Percentiles rank a stretch among this genome's conserved stretches.
Conservation (phyloP, 1,140 invertebrate species). For the Colletes latitarsis region DNA sequence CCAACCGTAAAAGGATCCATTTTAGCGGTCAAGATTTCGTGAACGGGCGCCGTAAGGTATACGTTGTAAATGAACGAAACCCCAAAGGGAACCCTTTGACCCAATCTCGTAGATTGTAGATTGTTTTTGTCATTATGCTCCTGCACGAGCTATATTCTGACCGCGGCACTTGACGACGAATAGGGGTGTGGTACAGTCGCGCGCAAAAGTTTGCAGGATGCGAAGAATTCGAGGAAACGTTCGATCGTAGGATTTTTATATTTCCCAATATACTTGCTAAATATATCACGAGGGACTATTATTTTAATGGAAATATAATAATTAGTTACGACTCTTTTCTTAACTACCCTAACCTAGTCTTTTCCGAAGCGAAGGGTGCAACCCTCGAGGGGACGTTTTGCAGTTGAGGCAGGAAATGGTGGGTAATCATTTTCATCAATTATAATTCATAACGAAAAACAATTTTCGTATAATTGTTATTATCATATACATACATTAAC, state of each 20-base stretch:
- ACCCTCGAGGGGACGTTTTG: too few species aligned
- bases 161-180: neutral
- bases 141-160: neutral
- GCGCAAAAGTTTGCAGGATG: neutral
- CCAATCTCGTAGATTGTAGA: constrained; percentile 36
- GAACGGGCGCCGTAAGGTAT: constrained; percentile 1
- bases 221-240: too few species aligned
- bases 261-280: neutral
- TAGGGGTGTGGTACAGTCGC: neutral
- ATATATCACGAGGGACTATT: neutral
- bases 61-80: constrained; percentile 11
- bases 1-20: neutral
- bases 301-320: neutral
- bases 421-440: too few species aligned
- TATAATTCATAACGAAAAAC: too few species aligned
- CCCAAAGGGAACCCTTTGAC: constrained; percentile 25
- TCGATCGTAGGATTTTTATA: neutral
- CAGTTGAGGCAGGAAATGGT: too few species aligned
- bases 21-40: constrained; percentile 28
- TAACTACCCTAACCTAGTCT: neutral
- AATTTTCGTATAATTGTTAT: too few species aligned
- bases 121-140: constrained; percentile 21
- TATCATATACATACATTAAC: too few species aligned
- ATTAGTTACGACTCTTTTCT: neutral
- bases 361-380: too few species aligned